Conservation (phyloP, 2,888 invertebrate genomes). For the Mythimna pallens region DNA sequence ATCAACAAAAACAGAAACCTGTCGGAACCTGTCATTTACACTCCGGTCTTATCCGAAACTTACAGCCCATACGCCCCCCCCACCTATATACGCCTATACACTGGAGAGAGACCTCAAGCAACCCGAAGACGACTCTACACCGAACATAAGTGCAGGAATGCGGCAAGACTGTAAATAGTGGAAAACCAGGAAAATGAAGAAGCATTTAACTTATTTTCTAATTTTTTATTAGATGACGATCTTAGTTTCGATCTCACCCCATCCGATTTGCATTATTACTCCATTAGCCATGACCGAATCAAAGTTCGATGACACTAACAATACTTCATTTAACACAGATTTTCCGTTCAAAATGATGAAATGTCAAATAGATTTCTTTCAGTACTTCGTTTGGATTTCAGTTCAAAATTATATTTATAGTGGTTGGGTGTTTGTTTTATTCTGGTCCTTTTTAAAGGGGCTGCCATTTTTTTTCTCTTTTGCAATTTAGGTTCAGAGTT, state of each 20-base stretch:
- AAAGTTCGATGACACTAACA: conserved; percentile 53
- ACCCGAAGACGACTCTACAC: background rate
- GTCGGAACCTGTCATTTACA: too few relatives aligned
- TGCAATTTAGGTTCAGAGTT: background rate
- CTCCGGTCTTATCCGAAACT: too few relatives aligned
- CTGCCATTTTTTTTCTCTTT: background rate
- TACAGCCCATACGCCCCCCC: too few relatives aligned
- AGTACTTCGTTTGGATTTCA: conserved; percentile 34
- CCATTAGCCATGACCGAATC: conserved; percentile 55
- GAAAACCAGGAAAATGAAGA: background rate
- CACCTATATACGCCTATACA: too few relatives aligned
- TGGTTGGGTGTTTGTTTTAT: conserved; percentile 24
- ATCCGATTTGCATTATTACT: conserved; percentile 25
- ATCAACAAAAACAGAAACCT: too few relatives aligned
- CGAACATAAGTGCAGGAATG: background rate
- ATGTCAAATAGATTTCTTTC: conserved; percentile 45
- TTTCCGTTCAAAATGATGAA: conserved; percentile 47
- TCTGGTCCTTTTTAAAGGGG: background rate
- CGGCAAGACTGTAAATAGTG: background rate
- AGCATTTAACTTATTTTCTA: background rate
- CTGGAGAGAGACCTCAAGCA: background rate
- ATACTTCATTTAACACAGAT: conserved; percentile 44
- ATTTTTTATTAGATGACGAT: background rate
- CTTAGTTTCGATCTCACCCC: conserved; percentile 10
- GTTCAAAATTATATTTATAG: conserved; percentile 19